Percentiles rank a stretch among this genome's conserved stretches.
Conservation (phyloP, 2,113 vertebrate species). For the Gnathonemus longibarbis region DNA sequence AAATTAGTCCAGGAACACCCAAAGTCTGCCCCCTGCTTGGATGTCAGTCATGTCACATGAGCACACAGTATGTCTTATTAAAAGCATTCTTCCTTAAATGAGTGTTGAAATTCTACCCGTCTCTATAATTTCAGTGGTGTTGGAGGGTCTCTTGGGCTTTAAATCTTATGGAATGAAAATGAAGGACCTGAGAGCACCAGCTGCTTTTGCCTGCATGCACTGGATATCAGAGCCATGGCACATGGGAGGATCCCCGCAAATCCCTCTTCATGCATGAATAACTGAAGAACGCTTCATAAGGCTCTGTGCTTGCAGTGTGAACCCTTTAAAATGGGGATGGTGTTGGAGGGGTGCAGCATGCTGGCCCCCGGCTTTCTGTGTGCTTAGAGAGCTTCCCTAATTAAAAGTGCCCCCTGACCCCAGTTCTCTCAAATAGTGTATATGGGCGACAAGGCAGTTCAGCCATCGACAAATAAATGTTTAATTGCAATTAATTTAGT, state of each 20-base stretch:
- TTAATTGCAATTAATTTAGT: not conserved
- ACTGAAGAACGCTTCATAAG: slow-evolving; percentile 3
- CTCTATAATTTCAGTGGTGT: not conserved
- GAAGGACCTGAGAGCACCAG: not conserved
- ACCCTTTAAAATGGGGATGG: not conserved
- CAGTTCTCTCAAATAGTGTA: not conserved
- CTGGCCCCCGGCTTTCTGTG: not conserved
- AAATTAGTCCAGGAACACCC: not conserved
- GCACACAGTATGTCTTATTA: not conserved
- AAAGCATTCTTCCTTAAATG: slow-evolving; percentile 1
- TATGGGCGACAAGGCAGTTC: not conserved
- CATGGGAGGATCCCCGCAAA: not conserved
- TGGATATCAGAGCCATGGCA: not conserved
- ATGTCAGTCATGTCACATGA: not conserved
- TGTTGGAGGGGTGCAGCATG: not conserved
- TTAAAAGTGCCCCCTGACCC: slow-evolving; percentile 1
- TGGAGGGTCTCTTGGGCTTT: not conserved
- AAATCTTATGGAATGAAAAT: not conserved
- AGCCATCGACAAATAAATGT: not conserved
- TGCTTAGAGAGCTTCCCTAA: not conserved
- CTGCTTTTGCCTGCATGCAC: not conserved
- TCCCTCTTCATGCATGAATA: slow-evolving; percentile 4
- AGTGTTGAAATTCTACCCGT: not conserved
- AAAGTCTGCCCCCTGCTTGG: not conserved
- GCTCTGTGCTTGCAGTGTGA: not conserved